Percentiles rank a stretch among this genome's conserved stretches.
Evolutionary conservation across 1,140 invertebrate genomes (phyloP).

Genomic region (Papilio polyxenes): DNA sequence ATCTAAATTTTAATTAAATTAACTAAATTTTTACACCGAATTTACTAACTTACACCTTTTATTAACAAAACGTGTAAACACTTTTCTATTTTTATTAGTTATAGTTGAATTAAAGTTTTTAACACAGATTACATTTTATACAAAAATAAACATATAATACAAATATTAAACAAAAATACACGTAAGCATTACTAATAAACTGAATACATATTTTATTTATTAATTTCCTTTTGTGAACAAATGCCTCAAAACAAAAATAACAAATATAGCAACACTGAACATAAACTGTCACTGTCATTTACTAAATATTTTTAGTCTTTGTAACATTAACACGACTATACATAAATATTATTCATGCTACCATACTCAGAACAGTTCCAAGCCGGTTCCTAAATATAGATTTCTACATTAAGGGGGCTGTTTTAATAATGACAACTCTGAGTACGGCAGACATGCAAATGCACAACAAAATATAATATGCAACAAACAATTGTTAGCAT

Average conservation of each 20-base stretch:
- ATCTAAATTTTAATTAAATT: too few relatives aligned
- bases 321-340: background rate
- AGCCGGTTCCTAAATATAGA: too few relatives aligned
- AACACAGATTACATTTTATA: background rate
- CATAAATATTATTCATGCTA: constrained; percentile 28
- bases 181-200: background rate
- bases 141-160: background rate
- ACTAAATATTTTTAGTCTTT: background rate
- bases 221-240: background rate
- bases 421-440: too few relatives aligned
- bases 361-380: too few relatives aligned
- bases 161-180: background rate
- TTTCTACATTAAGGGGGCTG: too few relatives aligned
- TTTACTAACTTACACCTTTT: too few relatives aligned
- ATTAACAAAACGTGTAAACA: too few relatives aligned
- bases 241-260: background rate
- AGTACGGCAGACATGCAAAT: constrained; percentile 10
- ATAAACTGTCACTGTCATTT: background rate
- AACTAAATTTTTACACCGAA: too few relatives aligned
- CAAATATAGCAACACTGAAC: constrained; percentile 13
- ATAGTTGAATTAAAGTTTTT: background rate
- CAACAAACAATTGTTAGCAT: constrained; percentile 30
- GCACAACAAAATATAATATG: constrained; percentile 35
- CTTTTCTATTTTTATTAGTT: too few relatives aligned
- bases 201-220: background rate